These are phyloP conservation scores for Caranx melampygus DNA, from an alignment of 2,113 vertebrate species.

Conservation along the genomic window DNA sequence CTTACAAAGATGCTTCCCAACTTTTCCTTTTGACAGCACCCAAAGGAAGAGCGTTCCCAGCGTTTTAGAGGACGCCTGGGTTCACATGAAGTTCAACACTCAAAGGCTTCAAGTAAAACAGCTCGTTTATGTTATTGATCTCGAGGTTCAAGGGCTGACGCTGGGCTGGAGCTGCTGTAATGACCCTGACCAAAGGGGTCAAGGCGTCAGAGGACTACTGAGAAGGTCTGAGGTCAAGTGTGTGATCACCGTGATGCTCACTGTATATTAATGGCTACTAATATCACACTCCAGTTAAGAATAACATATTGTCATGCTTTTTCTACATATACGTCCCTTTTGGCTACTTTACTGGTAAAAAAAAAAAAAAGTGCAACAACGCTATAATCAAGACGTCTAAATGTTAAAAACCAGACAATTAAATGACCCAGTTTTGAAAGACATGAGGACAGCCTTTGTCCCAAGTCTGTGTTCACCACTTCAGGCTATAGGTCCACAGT, in stretches of 20 bases:
- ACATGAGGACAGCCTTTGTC: too few species aligned
- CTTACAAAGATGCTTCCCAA: not conserved
- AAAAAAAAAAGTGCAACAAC: not conserved
- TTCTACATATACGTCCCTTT: not conserved
- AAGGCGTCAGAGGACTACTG: not conserved
- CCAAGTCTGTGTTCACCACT: too few species aligned
- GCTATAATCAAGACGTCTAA: not conserved
- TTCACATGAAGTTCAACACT: not conserved
- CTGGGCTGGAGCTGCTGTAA: not conserved
- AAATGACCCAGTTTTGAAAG: too few species aligned
- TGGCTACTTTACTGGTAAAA: not conserved
- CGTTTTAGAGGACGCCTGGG: too few species aligned
- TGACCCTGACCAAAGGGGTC: not conserved
- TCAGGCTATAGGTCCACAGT: too few species aligned
- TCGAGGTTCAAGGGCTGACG: not conserved
- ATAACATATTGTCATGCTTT: not conserved
- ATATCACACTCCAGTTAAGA: not conserved
- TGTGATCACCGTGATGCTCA: not conserved
- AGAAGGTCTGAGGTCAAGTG: not conserved
- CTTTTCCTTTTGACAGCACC: not conserved
- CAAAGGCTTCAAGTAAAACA: not conserved
- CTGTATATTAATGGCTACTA: not conserved
- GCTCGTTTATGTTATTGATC: constrained; percentile 2
- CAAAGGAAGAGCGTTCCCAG: too few species aligned
- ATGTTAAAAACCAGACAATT: too few species aligned